Conservation (phyloP, 2,888 invertebrate genomes). For the Icerya purchasi region DNA sequence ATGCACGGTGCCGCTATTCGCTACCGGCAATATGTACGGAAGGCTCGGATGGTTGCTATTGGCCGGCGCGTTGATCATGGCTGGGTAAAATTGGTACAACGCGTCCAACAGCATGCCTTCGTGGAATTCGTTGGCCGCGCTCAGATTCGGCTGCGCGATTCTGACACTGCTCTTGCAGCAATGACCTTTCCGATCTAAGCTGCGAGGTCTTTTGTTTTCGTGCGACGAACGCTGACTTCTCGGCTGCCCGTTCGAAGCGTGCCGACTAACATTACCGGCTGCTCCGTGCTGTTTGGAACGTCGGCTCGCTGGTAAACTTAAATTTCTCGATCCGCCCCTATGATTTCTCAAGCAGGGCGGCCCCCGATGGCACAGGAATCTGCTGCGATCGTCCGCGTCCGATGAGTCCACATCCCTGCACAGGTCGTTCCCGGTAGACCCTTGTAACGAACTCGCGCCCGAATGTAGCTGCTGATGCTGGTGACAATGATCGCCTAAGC, state of each 20-base stretch:
- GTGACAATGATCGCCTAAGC: conserved; percentile 24
- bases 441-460: conserved; percentile 21
- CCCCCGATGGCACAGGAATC: conserved; percentile 15
- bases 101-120: conserved; percentile 60
- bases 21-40: conserved; percentile 28
- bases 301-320: conserved; percentile 20
- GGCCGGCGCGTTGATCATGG: conserved; percentile 26
- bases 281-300: conserved; percentile 13
- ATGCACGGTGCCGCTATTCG: not conserved
- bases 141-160: conserved; percentile 27
- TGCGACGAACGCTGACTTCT: conserved; percentile 24
- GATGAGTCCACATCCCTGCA: conserved; percentile 21
- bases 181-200: conserved; percentile 27
- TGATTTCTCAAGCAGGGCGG: conserved; percentile 5
- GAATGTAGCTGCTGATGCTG: conserved; percentile 27
- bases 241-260: conserved; percentile 27
- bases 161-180: conserved; percentile 30
- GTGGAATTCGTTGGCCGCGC: conserved; percentile 34
- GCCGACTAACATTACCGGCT: not conserved
- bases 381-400: conserved; percentile 20
- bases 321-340: conserved; percentile 14
- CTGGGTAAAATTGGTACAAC: conserved; percentile 44
- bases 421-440: conserved; percentile 21
- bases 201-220: conserved; percentile 23
- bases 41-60: conserved; percentile 40